Evolutionary conservation across 2,888 invertebrate species (phyloP), one percentile per base, ranked within the genome.

Genomic region (Caenorhabditis virilis): DNA sequence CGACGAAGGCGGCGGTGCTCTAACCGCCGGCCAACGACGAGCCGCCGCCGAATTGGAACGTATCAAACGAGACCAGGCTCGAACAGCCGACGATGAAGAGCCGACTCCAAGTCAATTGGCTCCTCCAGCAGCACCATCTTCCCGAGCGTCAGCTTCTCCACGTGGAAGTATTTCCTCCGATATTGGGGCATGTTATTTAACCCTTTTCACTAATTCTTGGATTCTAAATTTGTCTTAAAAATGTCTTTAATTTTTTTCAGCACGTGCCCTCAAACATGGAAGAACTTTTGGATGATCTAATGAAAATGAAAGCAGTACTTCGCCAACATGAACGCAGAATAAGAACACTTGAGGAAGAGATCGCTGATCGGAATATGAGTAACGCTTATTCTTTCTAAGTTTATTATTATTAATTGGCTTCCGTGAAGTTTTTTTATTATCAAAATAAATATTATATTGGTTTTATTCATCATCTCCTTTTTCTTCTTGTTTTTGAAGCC

Each of bases 301-400:
- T 78, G 64, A 77, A 76, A 50, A 77, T 82, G 78, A 83, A 82
- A 63, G 67, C 74, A 11, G 70, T 83, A 20, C 63, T 83, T 25
- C 64, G 82, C 15, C 78, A 82, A 49, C 83, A 83, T 52, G 83
- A 83, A 51, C 60, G 83, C 9, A 62, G 83, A 36, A 82, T 83
- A 39, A 75, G 83, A 20, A 66, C 76, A 47, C 69, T 83, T 30
- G 83, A 83, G 49, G 82, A 82, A 35, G 74, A 74, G 15, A 55
- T 79, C 25, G 79, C 79, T 26, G 83, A 83, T 27, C 46, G 52
- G 1, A 71, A 76, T 23, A 78, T 79, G 78, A 64, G 58, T 41
- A 73, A 82, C 69, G 73, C 79, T 16, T 79, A 72, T 48, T 69
- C 66, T 11, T 65, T 69, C 36, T 69, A 59, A 64, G 20, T 45